phyloP scores from a whole-genome alignment of 2,113 vertebrate species.

The Cathartes aura region DNA sequence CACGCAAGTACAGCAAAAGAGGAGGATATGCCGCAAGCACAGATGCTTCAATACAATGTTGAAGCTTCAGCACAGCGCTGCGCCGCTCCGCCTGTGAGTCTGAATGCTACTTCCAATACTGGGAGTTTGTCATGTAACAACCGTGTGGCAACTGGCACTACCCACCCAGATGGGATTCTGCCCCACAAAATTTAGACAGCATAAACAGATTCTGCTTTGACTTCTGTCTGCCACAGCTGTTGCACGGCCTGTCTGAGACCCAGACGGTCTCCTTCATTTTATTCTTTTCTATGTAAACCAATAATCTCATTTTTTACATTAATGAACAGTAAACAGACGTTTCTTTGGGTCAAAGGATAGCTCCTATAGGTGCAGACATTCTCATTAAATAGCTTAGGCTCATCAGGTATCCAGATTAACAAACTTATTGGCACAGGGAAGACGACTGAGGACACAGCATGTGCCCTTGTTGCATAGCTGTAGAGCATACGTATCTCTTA shows the following conservation, averaged over 20 bases:
- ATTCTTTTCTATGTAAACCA: background rate
- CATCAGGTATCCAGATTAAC: background rate
- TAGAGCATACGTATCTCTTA: rapidly evolving
- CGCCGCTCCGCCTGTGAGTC: background rate
- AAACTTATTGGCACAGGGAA: background rate
- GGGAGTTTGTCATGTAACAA: background rate
- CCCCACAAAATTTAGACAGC: background rate
- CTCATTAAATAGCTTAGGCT: background rate
- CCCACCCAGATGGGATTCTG: background rate
- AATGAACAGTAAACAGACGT: background rate
- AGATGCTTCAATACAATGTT: background rate
- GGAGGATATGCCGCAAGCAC: background rate
- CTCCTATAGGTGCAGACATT: background rate
- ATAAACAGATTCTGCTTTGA: background rate
- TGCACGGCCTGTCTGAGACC: background rate
- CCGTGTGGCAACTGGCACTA: background rate
- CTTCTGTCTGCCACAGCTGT: background rate
- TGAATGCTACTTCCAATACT: background rate
- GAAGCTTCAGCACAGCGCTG: background rate
- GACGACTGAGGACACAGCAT: background rate
- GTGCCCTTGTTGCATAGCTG: rapidly evolving
- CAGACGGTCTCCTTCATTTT: background rate
- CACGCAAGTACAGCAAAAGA: background rate
- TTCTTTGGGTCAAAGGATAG: background rate
- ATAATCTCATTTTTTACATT: background rate